These are phyloP conservation scores for Venturia canescens DNA, from an alignment of 1,140 invertebrate genomes.

Conservation along the genomic window DNA sequence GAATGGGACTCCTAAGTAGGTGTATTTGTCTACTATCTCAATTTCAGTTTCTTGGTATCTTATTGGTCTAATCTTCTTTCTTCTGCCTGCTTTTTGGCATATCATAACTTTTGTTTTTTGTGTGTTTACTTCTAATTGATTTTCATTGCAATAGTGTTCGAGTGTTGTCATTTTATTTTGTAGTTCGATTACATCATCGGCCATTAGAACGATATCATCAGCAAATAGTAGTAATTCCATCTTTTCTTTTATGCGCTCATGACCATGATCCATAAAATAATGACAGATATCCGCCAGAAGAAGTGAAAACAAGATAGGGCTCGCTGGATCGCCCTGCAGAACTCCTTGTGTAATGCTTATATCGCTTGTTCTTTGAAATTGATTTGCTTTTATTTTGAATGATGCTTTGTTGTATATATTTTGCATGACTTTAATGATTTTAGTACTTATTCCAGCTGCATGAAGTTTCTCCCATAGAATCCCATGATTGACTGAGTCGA, in stretches of 20 bases:
- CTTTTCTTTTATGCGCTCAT: neutral
- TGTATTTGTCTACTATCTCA: too few relatives aligned
- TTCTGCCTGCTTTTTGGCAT: too few relatives aligned
- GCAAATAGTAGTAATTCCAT: slow-evolving; percentile 21
- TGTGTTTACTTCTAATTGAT: slow-evolving; percentile 11
- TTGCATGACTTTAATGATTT: slow-evolving; percentile 24
- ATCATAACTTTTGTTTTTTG: slow-evolving; percentile 35
- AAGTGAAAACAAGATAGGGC: too few relatives aligned
- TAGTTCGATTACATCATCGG: slow-evolving; percentile 1
- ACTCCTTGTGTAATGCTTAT: too few relatives aligned
- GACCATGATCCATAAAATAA: neutral
- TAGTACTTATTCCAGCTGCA: slow-evolving; percentile 12
- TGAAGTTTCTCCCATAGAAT: slow-evolving; percentile 39
- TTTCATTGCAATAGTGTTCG: slow-evolving; percentile 9
- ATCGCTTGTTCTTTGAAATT: neutral
- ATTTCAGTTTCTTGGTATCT: too few relatives aligned
- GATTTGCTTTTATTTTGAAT: neutral
- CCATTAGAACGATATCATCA: slow-evolving; percentile 7
- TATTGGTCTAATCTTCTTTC: too few relatives aligned
- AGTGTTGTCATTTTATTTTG: slow-evolving; percentile 22
- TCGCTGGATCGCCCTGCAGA: too few relatives aligned
- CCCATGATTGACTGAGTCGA: slow-evolving; percentile 34
- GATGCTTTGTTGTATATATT: slow-evolving; percentile 12
- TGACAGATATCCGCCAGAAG: neutral
- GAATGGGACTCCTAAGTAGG: too few relatives aligned